Evolutionary conservation across 2,113 vertebrate genomes (phyloP), one percentile per base, ranked within the genome.

Genomic region (Climacteris rufus): DNA sequence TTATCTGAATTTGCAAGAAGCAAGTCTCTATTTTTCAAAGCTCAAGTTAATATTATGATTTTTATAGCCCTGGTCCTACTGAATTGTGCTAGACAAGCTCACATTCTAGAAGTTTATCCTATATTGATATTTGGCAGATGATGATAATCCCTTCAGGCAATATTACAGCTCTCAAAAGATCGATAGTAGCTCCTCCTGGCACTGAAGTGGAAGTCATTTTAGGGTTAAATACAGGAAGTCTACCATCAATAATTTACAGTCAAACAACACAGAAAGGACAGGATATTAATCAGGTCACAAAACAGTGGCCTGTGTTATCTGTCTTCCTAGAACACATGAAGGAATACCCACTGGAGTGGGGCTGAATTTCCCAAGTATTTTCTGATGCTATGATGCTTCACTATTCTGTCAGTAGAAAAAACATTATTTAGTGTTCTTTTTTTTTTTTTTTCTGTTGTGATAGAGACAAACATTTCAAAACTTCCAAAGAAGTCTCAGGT

Each of bases 381-480:
- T 76, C 68, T 83, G 18, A 42, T 37, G 16, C 37, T 82, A 57
- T 59, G 56, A 25, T 83, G 40, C 25, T 93, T 89, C 59, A 69
- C 28, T 63, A 20, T 56, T 74, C 40, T 22, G 18, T 33, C 12
- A 16, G 37, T 35, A 54, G 65, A 33, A 79, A 87, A 93, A 42
- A 5, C 44, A 50, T 65, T 14, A 57, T 30, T 84, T 60, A 11
- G 6, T 87, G 16, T 27, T 77, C 10, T n/a, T 52, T 86, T 49
- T n/a, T n/a, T 60, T 63, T 47, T 49, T 66, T 24, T 61, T 23
- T 56, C 33, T 70, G 10, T 87, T 84, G 17, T 60, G n/a, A 42
- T 33, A 96, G 93, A 45, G 96, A 93, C 53, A 77, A 95, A 78
- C 95, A 96, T 81, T 96, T 97, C 91, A 95, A 57, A 93, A 97